Conservation (phyloP, 2,888 invertebrate genomes). For the Miltochrista miniata region DNA sequence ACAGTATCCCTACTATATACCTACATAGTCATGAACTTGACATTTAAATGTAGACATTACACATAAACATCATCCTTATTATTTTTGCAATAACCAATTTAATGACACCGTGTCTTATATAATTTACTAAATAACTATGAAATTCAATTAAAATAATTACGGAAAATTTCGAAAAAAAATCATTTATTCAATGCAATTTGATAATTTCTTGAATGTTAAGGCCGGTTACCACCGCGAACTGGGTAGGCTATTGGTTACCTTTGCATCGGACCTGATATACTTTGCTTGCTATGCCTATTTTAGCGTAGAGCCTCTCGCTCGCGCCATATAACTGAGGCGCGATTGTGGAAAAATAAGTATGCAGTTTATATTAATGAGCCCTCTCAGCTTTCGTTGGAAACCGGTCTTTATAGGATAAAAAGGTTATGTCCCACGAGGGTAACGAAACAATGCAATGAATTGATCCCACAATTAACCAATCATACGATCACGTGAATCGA, state of each 20-base stretch:
- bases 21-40: slow-evolving; percentile 23
- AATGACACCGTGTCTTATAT: slow-evolving; percentile 11
- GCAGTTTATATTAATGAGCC: too few species aligned
- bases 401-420: slow-evolving; percentile 27
- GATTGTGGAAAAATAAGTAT: too few species aligned
- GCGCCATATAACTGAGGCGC: too few species aligned
- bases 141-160: slow-evolving; percentile 20
- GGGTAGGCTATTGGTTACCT: too few species aligned
- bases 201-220: slow-evolving; percentile 2
- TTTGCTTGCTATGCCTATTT: too few species aligned
- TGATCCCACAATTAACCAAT: slow-evolving; percentile 37
- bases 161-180: slow-evolving; percentile 20
- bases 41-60: slow-evolving; percentile 19
- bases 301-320: too few species aligned
- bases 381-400: too few species aligned
- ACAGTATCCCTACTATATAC: too few species aligned
- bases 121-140: slow-evolving; percentile 16
- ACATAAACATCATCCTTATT: slow-evolving; percentile 7
- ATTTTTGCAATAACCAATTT: slow-evolving; percentile 16
- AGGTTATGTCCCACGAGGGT: slow-evolving; percentile 42
- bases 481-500: slow-evolving; percentile 40
- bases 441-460: slow-evolving; percentile 37
- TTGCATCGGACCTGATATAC: too few species aligned
- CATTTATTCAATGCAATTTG: slow-evolving; percentile 15
- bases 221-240: too few species aligned